These are phyloP conservation scores for Diprion similis DNA, from an alignment of 1,140 invertebrate genomes.

Conservation along the genomic window DNA sequence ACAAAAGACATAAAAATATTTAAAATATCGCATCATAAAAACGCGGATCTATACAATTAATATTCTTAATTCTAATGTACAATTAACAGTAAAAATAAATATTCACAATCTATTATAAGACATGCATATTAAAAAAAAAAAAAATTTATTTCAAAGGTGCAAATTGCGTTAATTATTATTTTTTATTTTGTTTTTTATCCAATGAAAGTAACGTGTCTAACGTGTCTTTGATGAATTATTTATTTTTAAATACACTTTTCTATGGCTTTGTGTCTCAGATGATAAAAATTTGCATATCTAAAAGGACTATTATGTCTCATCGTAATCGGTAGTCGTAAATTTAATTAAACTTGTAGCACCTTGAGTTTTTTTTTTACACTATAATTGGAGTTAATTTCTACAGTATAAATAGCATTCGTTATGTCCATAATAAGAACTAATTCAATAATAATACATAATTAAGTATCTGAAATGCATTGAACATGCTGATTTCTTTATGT, in stretches of 20 bases:
- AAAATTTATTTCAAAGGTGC: conserved; percentile 23
- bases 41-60: conserved; percentile 38
- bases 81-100: conserved; percentile 24
- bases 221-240: conserved; percentile 12
- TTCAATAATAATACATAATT: background rate
- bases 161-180: conserved; percentile 3
- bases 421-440: background rate
- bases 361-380: background rate
- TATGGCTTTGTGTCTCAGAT: no score
- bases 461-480: background rate
- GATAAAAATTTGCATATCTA: no score
- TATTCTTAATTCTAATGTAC: conserved; percentile 29
- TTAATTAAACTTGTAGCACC: background rate
- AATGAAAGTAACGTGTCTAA: conserved; percentile 22
- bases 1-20: conserved; percentile 50
- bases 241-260: conserved; percentile 5
- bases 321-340: background rate
- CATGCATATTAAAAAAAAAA: conserved; percentile 21
- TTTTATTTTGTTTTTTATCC: conserved; percentile 24
- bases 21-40: conserved; percentile 43
- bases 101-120: conserved; percentile 30
- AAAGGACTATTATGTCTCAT: no score
- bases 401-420: conserved; percentile 10
- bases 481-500: background rate
- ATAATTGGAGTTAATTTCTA: background rate